Conservation (phyloP, 2,888 invertebrate species). For the Arrhopalites spinosus region DNA sequence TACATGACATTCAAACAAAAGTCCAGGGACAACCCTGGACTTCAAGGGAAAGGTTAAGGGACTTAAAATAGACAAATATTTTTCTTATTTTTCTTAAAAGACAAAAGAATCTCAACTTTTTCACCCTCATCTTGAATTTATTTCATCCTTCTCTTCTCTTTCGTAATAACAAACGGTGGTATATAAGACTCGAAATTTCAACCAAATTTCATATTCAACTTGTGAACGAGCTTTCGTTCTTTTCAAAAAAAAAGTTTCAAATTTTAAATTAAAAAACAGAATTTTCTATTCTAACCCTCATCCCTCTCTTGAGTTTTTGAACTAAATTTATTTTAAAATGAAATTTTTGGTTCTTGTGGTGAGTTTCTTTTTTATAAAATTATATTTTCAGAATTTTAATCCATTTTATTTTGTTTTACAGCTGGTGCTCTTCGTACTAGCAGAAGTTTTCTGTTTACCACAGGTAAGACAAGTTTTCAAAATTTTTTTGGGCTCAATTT, state of each 20-base stretch:
- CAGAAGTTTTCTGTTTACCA: background rate
- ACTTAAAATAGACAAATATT: background rate
- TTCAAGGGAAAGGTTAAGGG: background rate
- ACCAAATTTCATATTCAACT: no score
- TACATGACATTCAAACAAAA: background rate
- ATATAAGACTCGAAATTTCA: no score
- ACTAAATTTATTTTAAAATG: background rate
- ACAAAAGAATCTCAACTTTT: background rate
- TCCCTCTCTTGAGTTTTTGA: background rate
- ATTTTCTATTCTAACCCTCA: background rate
- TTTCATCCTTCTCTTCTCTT: background rate
- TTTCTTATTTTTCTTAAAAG: background rate
- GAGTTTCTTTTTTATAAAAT: background rate
- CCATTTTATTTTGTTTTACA: background rate
- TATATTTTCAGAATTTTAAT: background rate
- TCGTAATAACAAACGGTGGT: no score
- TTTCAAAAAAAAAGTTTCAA: no score
- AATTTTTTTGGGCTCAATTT: background rate
- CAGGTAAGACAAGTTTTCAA: background rate
- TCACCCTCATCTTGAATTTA: background rate
- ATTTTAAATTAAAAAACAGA: background rate
- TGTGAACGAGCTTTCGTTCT: no score
- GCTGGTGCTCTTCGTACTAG: background rate
- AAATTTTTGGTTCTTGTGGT: no score
- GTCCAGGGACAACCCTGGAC: background rate